Percentiles rank a stretch among this genome's conserved stretches.
These are phyloP conservation scores for Montipora efflorescens DNA, from an alignment of 64 coral and sea anemone genomes.

Conservation along the genomic window DNA sequence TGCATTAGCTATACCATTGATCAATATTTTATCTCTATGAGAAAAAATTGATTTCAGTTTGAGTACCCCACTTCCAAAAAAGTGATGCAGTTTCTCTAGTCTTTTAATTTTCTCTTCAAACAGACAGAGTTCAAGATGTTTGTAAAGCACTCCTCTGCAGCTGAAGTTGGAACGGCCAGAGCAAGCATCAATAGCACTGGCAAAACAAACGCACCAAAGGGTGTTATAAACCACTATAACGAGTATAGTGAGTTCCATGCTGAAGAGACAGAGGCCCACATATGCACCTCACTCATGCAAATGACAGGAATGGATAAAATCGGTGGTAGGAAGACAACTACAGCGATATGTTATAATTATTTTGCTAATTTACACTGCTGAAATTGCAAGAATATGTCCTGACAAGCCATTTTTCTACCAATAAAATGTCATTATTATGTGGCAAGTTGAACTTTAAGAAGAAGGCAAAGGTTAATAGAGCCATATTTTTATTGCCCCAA, in stretches of 20 bases:
- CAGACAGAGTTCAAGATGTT: constrained; percentile 53
- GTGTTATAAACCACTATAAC: constrained; percentile 32
- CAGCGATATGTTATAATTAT: too few relatives aligned
- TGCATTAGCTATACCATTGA: too few relatives aligned
- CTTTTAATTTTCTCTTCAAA: background rate
- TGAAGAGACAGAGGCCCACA: constrained; percentile 37
- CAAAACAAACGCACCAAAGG: constrained; percentile 33
- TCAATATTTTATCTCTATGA: too few relatives aligned
- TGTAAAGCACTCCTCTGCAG: constrained; percentile 36
- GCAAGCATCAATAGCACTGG: constrained; percentile 49
- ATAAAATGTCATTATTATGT: too few relatives aligned
- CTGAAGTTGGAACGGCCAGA: constrained; percentile 22
- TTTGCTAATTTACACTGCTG: too few relatives aligned
- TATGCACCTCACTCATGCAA: constrained; percentile 37
- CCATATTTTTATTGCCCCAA: too few relatives aligned
- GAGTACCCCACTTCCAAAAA: too few relatives aligned
- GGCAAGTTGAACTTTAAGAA: too few relatives aligned
- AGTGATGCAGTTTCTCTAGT: background rate
- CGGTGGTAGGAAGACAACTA: background rate
- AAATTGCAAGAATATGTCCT: too few relatives aligned
- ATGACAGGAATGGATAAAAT: background rate
- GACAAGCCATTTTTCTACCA: too few relatives aligned
- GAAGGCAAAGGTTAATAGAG: too few relatives aligned
- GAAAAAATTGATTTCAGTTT: too few relatives aligned
- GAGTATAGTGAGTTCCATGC: constrained; percentile 60